Base-by-base conservation (phyloP, 2,797 vertebrate species). In the Champsocephalus esox region DNA sequence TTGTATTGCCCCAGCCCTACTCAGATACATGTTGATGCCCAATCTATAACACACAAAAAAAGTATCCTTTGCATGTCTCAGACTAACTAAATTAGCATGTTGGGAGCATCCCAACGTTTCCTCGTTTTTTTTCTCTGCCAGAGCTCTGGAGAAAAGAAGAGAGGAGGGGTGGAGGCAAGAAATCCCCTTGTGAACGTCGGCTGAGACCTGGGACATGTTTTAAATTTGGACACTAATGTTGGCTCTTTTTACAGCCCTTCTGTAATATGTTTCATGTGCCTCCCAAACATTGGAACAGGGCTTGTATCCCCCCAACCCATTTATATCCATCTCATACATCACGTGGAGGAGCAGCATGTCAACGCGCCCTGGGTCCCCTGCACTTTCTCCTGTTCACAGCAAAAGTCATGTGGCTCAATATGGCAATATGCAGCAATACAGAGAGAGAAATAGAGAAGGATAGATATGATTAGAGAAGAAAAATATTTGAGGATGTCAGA, bases 171-270 rank as follows among this genome's bases (percentile, higher is more conserved):
- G 60, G 75, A 60, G 58, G 75, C 4, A 66, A 75, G 68, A 87
- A 91, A 81, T 87, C 70, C 75, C 78, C 48, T 58, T 50, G 71
- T 46, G 21, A 91, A 85, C 12, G 71, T 90, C 91, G 92, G 82
- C 88, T 88, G 79, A 85, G 84, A 90, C 86, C 83, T 87, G 86
- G 88, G 86, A 92, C 88, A 86, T 90, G 92, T 93, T 94, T 92
- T 91, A 86, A 90, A 92, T 92, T 92, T 93, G 88, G 84, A 90
- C 83, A 87, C 83, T 79, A 85, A 91, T 81, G 72, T 82, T 85
- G 81, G 81, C 74, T 84, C 63, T 87, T 88, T 89, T 87, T 84
- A 89, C 57, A 17, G 63, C 74, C 74, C 70, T 86, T 87, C 85
- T 91, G 81, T 85, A 87, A 86, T 86, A 82, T 92, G 84, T 91